Evolutionary conservation across 2,888 invertebrate genomes (phyloP).

Genomic region (Deroplatys truncata): DNA sequence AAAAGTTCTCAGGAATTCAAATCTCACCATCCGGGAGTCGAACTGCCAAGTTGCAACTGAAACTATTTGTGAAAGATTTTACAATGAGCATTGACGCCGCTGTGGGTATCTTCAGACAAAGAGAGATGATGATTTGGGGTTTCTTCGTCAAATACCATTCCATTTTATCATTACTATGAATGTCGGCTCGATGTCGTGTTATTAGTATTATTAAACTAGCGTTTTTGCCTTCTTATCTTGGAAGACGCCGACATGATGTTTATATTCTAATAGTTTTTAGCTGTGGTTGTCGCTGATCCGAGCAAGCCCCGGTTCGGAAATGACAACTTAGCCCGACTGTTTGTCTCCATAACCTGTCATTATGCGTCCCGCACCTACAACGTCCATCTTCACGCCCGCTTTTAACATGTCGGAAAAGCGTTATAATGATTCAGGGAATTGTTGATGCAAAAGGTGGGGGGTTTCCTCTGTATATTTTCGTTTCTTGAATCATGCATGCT

Average conservation of each 20-base stretch:
- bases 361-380: background rate
- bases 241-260: constrained; percentile 4
- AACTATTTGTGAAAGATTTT: too few relatives aligned
- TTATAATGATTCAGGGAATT: background rate
- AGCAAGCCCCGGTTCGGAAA: background rate
- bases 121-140: background rate
- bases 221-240: constrained; percentile 12
- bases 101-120: background rate
- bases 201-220: constrained; percentile 15
- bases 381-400: background rate
- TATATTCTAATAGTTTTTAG: constrained; percentile 13
- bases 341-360: background rate
- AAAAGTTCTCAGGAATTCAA: too few relatives aligned
- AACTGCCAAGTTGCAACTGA: too few relatives aligned
- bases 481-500: background rate
- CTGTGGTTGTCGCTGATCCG: background rate
- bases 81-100: too few relatives aligned
- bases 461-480: background rate
- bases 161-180: background rate
- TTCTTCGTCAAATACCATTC: background rate
- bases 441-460: background rate
- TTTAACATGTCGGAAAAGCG: background rate
- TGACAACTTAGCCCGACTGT: background rate
- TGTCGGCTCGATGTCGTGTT: background rate
- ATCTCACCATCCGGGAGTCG: too few relatives aligned